phyloP scores from a whole-genome alignment of 1,140 invertebrate genomes.

The Drosophila yakuba region DNA sequence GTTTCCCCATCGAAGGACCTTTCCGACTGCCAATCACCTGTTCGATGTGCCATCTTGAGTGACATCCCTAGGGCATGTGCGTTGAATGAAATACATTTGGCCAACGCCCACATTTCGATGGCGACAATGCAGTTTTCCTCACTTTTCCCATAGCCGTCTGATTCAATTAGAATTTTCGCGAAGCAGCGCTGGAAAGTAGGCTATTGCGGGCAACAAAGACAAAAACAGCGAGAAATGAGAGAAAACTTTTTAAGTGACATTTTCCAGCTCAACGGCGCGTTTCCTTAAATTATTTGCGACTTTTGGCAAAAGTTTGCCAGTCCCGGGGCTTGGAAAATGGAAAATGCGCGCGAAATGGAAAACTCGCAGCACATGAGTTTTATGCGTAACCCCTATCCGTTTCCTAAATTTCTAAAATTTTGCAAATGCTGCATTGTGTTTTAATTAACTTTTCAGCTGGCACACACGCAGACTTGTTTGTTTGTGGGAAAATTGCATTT shows the following conservation, averaged over 20 bases:
- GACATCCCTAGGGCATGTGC: constrained; percentile 4
- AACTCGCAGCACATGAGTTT: not conserved
- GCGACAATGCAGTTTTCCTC: constrained; percentile 8
- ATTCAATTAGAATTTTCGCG: constrained; percentile 19
- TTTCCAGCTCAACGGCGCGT: constrained; percentile 13
- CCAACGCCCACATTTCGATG: constrained; percentile 4
- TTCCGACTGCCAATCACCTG: constrained; percentile 17
- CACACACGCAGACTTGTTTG: not conserved
- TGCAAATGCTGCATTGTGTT: constrained; percentile 36
- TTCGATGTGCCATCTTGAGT: constrained; percentile 6
- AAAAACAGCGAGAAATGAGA: constrained; percentile 8
- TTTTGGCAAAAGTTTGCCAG: constrained; percentile 8
- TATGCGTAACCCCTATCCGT: not conserved
- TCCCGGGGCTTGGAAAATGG: not conserved
- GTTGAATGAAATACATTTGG: constrained; percentile 11
- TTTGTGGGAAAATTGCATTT: constrained; percentile 1
- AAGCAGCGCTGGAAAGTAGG: constrained; percentile 1
- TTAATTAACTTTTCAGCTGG: constrained; percentile 60
- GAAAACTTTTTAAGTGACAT: constrained; percentile 29
- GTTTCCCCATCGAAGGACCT: not conserved
- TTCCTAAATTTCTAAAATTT: not conserved
- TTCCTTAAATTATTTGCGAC: constrained; percentile 10
- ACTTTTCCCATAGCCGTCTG: not conserved
- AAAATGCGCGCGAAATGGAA: constrained; percentile 8
- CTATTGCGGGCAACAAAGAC: not conserved